Base-by-base conservation (phyloP, 2,113 vertebrate species). In the Channa argus region DNA sequence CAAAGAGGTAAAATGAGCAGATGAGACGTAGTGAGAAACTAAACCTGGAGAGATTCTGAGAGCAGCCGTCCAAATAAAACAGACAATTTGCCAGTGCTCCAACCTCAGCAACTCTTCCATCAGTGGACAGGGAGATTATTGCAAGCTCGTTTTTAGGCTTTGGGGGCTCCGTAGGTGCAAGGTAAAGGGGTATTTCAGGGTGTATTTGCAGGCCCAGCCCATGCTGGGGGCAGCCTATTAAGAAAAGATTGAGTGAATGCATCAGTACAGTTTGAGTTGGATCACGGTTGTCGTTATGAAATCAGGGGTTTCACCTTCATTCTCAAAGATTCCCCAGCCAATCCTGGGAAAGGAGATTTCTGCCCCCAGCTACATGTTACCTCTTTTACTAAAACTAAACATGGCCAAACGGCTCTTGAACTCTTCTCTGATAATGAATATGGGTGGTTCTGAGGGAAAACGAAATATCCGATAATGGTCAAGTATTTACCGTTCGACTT, bases 11-110 rank as follows among this genome's bases (percentile, higher is more conserved):
- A 78, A 78, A 67, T 54, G 69, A 76, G 60, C 72, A 71, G 66
- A 78, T 63, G 0, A 61, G 59, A 76, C 33, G 4, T 2, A 46
- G 77, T 53, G 81, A 86, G 88, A 90, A 80, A 71, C 49, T 34
- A 77, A 71, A 85, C 65, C 82, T 90, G 88, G 87, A 88, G 65
- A 80, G 89, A 85, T 69, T 82, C 80, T 84, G 62, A 54, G 56
- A 68, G 69, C 4, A 2, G 37, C 55, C 8, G 24, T 92, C 93
- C 91, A 94, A 93, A 52, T 73, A 74, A 92, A 93, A 93, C 90
- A 92, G 72, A 88, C 59, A 67, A 67, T 53, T 34, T 84, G 90
- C 91, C 91, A 93, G 79, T n/a, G 46, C 82, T 78, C 63, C 43
- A 55, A n/a, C 74, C 77, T 83, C 70, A 52, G 54, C 50, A 45